These are phyloP conservation scores for Anabacerthia variegaticeps DNA, from an alignment of 2,797 vertebrate genomes.

Conservation along the genomic window DNA sequence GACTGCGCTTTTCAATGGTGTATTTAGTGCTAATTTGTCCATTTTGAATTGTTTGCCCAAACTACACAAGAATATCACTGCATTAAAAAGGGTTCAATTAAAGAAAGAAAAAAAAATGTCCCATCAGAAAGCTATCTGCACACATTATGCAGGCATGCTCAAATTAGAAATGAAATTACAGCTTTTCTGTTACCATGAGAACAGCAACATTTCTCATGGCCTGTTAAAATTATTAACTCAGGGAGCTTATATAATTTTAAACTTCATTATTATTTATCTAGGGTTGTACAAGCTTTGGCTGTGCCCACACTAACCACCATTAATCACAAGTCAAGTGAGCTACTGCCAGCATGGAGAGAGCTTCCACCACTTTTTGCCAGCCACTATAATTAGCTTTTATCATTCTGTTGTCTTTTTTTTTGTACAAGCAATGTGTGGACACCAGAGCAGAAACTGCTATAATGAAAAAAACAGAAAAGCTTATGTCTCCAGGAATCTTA, in stretches of 20 bases:
- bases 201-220: conserved; percentile 57
- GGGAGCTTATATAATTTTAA: conserved; percentile 65
- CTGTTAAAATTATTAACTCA: conserved; percentile 73
- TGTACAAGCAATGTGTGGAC: neutral
- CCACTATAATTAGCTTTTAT: conserved; percentile 29
- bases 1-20: neutral
- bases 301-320: neutral
- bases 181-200: conserved; percentile 76
- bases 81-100: conserved; percentile 64
- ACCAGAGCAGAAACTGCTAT: neutral
- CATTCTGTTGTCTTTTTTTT: neutral
- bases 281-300: conserved; percentile 20
- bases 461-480: neutral
- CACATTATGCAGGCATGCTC: conserved; percentile 17
- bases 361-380: conserved; percentile 1
- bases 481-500: neutral
- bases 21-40: conserved; percentile 50
- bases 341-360: neutral
- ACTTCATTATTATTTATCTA: conserved; percentile 66
- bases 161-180: conserved; percentile 62
- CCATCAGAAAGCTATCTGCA: conserved; percentile 38
- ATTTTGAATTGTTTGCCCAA: conserved; percentile 45
- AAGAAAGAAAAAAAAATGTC: conserved; percentile 37
- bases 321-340: conserved; percentile 33
- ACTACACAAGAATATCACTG: conserved; percentile 1